Conservation (phyloP, 2,113 vertebrate species). For the Gallinago paraguaiae region DNA sequence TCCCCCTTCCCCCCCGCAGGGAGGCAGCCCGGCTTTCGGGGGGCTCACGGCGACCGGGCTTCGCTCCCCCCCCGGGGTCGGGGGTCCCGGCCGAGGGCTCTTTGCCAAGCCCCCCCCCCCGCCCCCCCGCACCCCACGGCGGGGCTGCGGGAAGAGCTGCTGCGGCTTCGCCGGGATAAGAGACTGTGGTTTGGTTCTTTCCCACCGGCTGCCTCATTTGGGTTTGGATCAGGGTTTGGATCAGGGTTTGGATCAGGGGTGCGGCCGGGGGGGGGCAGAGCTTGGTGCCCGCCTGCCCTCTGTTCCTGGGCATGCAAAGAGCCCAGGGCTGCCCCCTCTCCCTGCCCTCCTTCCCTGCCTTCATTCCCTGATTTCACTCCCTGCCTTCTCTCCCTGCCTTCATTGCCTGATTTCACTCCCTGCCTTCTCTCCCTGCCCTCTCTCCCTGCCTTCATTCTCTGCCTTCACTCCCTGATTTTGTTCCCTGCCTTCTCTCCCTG, state of each 20-base stretch:
- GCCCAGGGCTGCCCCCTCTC: neutral
- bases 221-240: too few species aligned
- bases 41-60: neutral
- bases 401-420: too few species aligned
- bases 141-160: neutral
- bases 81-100: neutral
- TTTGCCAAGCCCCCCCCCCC: neutral
- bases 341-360: too few species aligned
- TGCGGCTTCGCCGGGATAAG: neutral
- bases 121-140: rapidly evolving
- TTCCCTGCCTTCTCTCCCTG: too few species aligned
- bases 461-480: too few species aligned
- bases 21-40: rapidly evolving
- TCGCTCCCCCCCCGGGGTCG: neutral
- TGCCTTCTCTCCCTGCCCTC: too few species aligned
- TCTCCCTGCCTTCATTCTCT: too few species aligned
- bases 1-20: neutral
- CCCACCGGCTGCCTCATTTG: neutral
- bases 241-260: neutral
- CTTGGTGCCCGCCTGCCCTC: neutral
- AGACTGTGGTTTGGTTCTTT: neutral
- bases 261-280: neutral
- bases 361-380: too few species aligned
- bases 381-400: too few species aligned
- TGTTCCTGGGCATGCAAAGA: neutral